phyloP scores from a whole-genome alignment of 2,113 vertebrate species.

The Ochotona princeps region DNA sequence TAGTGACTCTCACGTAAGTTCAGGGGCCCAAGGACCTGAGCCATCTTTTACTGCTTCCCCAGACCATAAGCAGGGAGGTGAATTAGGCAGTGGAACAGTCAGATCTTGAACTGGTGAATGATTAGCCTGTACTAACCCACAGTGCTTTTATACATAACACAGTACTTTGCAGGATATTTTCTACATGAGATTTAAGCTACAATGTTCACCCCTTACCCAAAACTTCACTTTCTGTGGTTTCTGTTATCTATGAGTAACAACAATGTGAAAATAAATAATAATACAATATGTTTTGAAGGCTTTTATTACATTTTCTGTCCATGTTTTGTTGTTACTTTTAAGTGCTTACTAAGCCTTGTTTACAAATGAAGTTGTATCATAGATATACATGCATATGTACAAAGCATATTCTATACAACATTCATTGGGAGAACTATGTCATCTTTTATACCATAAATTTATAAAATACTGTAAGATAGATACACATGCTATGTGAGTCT shows the following conservation, averaged over 20 bases:
- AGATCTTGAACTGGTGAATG: too few relatives aligned
- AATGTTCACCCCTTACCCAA: background rate
- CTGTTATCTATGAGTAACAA: too few relatives aligned
- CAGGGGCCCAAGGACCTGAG: too few relatives aligned
- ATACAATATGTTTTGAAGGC: background rate
- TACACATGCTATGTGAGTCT: too few relatives aligned
- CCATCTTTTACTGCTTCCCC: too few relatives aligned
- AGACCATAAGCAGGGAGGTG: too few relatives aligned
- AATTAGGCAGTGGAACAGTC: too few relatives aligned
- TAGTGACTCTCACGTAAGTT: too few relatives aligned
- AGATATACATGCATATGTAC: too few relatives aligned
- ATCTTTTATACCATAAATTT: background rate
- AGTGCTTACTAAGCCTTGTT: background rate
- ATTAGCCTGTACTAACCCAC: background rate
- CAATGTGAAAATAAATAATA: background rate
- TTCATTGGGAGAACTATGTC: background rate
- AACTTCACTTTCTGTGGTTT: background rate
- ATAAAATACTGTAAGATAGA: background rate
- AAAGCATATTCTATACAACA: background rate
- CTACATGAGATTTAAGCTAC: background rate
- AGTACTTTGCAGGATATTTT: background rate
- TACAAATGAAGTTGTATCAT: background rate
- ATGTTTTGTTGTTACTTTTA: background rate
- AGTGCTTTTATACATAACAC: background rate
- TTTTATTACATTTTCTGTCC: background rate